Evolutionary conservation across 2,888 invertebrate species (phyloP).

Genomic region (Drosophila koepferae): DNA sequence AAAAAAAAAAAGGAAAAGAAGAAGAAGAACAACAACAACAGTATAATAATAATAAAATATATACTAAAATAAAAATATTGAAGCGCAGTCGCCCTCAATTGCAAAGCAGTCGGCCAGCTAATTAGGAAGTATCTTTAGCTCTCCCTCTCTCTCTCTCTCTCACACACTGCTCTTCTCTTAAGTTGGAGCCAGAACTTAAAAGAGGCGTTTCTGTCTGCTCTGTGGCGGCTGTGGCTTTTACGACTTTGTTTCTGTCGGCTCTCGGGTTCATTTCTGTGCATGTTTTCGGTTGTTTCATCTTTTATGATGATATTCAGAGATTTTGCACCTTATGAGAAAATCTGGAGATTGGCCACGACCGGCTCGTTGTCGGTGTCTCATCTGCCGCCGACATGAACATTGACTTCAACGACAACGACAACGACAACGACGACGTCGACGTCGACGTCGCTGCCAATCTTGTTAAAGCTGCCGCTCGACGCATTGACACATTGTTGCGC

Average conservation of each 20-base stretch:
- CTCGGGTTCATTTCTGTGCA: constrained; percentile 66
- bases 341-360: constrained; percentile 48
- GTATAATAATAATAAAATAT: constrained; percentile 55
- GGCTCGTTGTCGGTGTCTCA: constrained; percentile 36
- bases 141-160: not conserved
- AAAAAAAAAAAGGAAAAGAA: not conserved
- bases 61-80: constrained; percentile 41
- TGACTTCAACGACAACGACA: constrained; percentile 22
- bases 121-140: constrained; percentile 60
- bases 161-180: not conserved
- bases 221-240: constrained; percentile 40
- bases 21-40: not conserved
- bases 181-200: constrained; percentile 29
- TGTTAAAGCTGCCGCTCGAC: constrained; percentile 71
- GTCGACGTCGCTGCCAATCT: constrained; percentile 67
- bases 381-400: constrained; percentile 29
- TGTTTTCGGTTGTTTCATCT: constrained; percentile 59
- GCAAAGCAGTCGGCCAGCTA: constrained; percentile 65
- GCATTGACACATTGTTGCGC: constrained; percentile 80
- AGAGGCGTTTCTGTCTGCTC: constrained; percentile 61
- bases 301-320: constrained; percentile 76
- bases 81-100: constrained; percentile 46
- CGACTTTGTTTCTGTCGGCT: constrained; percentile 54
- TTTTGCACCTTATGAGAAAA: constrained; percentile 82
- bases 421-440: constrained; percentile 8